Evolutionary conservation across 2,113 vertebrate genomes (phyloP).

Genomic region (Alethe diademata): DNA sequence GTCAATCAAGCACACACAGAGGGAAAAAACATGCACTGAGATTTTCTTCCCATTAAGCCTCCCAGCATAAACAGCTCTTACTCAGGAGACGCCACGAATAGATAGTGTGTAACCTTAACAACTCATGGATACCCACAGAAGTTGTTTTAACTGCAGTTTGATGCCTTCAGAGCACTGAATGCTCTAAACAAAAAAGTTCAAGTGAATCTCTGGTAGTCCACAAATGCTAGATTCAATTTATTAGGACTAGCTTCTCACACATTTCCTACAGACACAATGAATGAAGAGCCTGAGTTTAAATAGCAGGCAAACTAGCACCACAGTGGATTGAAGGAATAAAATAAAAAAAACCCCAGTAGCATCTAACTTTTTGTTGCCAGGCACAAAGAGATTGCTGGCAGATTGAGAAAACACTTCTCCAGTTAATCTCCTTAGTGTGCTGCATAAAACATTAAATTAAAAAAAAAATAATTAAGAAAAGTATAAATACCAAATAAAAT

Average conservation of each 20-base stretch:
- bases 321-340: not conserved
- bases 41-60: not conserved
- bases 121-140: not conserved
- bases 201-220: not conserved
- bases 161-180: not conserved
- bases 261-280: not conserved
- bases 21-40: not conserved
- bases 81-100: not conserved
- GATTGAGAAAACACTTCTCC: not conserved
- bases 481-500: not conserved
- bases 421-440: not conserved
- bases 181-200: not conserved
- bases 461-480: not conserved
- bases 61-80: not conserved
- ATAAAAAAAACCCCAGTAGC: not conserved
- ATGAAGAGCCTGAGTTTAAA: not conserved
- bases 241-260: not conserved
- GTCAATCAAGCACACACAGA: not conserved
- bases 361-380: not conserved
- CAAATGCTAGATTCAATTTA: not conserved
- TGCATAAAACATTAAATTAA: not conserved
- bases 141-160: not conserved
- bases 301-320: not conserved
- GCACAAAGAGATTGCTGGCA: not conserved
- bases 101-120: not conserved